phyloP scores from a whole-genome alignment of 2,797 vertebrate genomes.

The Emys orbicularis region DNA sequence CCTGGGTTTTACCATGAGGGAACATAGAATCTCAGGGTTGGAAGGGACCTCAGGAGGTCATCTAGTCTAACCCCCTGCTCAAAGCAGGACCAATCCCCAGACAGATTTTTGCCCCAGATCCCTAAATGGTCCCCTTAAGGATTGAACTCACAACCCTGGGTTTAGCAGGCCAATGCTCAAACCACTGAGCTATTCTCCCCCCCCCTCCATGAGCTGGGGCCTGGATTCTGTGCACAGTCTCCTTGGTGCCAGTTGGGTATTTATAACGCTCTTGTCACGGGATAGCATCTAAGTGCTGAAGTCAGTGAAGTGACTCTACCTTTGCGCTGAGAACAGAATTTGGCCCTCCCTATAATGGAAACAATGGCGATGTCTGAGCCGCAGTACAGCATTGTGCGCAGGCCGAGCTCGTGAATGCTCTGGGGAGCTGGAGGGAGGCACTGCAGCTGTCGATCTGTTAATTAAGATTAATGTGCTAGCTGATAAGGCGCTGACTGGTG shows the following conservation, averaged over 20 bases:
- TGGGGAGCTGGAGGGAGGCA: conserved; percentile 66
- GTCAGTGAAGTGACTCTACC: fast-evolving
- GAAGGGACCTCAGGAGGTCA: too few species aligned
- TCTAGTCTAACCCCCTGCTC: too few species aligned
- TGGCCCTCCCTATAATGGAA: fast-evolving
- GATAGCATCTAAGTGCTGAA: neutral
- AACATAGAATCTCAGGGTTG: too few species aligned
- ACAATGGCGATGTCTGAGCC: neutral
- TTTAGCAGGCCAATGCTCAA: too few species aligned
- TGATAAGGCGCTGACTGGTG: conserved; percentile 73
- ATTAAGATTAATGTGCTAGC: conserved; percentile 78
- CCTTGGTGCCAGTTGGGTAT: neutral
- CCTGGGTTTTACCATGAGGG: fast-evolving
- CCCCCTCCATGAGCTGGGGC: fast-evolving
- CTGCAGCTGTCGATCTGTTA: conserved; percentile 73
- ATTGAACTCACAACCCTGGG: too few species aligned
- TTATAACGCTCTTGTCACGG: neutral
- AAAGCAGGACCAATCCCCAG: too few species aligned
- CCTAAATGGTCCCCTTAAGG: too few species aligned
- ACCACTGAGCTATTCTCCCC: too few species aligned
- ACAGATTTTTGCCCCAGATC: too few species aligned
- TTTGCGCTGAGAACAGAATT: neutral
- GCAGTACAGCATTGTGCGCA: neutral
- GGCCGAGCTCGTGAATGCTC: conserved; percentile 55
- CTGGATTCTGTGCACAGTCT: neutral